Evolutionary conservation across 2,888 invertebrate species (phyloP), one percentile per base, ranked within the genome.

Genomic region (Acleris sparsana): DNA sequence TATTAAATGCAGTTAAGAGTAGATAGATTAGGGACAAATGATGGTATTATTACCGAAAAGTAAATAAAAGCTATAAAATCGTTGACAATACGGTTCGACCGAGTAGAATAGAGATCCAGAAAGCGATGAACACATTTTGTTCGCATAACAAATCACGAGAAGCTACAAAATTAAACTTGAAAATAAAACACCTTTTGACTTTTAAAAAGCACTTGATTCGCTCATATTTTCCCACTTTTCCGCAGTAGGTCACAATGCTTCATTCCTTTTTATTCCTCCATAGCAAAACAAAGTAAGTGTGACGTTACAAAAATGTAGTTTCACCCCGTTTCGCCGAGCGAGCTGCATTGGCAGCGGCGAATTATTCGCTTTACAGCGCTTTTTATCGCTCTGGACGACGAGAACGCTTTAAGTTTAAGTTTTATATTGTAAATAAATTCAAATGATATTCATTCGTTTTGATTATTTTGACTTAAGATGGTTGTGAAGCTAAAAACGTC

Each of bases 241-340:
- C 25, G 56, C 22, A 11, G 13, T 13, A 2, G 44, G 56, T 57
- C 46, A 25, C 56, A 46, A 5, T 25, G 46, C 57, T 20, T 57
- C 57, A 25, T 57, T 57, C 25, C 18, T 17, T 57, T 57, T 57
- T 46, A 57, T 57, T n/a, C 44, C 44, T 46, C 44, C 17, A 46
- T 57, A 46, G 9, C 22, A 25, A 22, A 57, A 57, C 57, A 57
- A 57, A 57, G 57, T 57, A 57, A 17, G 17, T 5, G 44, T 22
- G 17, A 46, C 46, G 57, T 17, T 44, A 46, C 57, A 57, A 57
- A 43, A 55, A 43, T 43, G 43, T 20, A 55, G 43, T 55, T 55
- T 55, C 55, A 43, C 39, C 20, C 43, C 55, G 43, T 55, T 55
- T 18, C 39, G 43, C 43, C 20, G 39, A 18, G 39, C 39, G 11